Evolutionary conservation across 2,113 vertebrate genomes (phyloP).

Genomic region (Tringa solitaria): DNA sequence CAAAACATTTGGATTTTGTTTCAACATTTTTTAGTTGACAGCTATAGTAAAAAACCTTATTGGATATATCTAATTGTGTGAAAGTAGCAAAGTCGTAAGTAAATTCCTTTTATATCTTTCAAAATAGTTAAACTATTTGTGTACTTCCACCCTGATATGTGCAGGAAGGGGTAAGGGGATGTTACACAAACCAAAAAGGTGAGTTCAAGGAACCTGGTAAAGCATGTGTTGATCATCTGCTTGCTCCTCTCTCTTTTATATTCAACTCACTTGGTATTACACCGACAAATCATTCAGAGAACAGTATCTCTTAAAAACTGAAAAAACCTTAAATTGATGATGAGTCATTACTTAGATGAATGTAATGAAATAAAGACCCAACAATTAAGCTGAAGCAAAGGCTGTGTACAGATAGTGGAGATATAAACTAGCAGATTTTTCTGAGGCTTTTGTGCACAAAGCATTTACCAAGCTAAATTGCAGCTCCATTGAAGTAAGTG

Average conservation of each 20-base stretch:
- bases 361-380: not conserved
- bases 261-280: not conserved
- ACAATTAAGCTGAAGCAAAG: not conserved
- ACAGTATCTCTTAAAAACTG: not conserved
- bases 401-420: not conserved
- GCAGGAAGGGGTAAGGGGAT: rapidly evolving
- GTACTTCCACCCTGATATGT: not conserved
- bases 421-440: not conserved
- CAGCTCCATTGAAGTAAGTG: not conserved
- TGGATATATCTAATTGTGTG: not conserved
- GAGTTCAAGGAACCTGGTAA: not conserved
- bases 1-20: not conserved
- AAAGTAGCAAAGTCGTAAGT: not conserved
- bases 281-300: not conserved
- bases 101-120: not conserved
- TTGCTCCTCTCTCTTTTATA: not conserved
- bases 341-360: not conserved
- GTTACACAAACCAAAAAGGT: not conserved
- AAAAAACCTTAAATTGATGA: not conserved
- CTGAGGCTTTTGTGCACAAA: not conserved
- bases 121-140: not conserved
- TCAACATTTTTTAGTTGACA: not conserved
- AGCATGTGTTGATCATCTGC: not conserved
- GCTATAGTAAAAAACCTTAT: not conserved
- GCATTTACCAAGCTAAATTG: not conserved